These are phyloP conservation scores for Acrobasis repandana DNA, from an alignment of 2,888 invertebrate genomes.

Conservation along the genomic window DNA sequence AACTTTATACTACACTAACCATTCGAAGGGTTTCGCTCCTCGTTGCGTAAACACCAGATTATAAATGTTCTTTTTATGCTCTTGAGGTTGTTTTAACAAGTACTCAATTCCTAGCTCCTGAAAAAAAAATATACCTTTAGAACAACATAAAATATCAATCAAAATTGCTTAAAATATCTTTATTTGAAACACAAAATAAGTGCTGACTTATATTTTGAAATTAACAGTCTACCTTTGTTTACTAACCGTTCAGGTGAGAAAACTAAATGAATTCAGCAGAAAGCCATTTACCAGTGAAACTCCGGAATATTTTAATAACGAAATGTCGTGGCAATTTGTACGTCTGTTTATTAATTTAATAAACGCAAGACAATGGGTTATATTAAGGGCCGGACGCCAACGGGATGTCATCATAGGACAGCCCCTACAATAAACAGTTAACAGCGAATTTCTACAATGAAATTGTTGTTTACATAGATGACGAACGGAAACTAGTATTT, in stretches of 20 bases:
- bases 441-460: background rate
- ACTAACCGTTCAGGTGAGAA: background rate
- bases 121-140: too few relatives aligned
- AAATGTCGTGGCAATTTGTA: slow-evolving; percentile 31
- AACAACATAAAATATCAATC: too few relatives aligned
- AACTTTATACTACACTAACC: background rate
- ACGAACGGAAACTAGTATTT: background rate
- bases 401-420: slow-evolving; percentile 10
- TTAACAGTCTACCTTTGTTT: background rate
- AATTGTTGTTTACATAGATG: background rate
- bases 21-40: background rate
- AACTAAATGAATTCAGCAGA: background rate
- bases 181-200: too few relatives aligned
- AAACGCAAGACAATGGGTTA: slow-evolving; percentile 31
- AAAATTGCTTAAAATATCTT: too few relatives aligned
- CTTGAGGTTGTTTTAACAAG: too few relatives aligned
- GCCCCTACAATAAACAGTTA: slow-evolving; percentile 7
- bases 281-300: slow-evolving; percentile 3
- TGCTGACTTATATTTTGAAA: too few relatives aligned
- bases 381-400: slow-evolving; percentile 28
- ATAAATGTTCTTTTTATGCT: background rate
- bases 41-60: background rate
- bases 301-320: slow-evolving; percentile 28
- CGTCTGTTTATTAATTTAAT: slow-evolving; percentile 33
- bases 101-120: too few relatives aligned